Evolutionary conservation across 1,140 invertebrate genomes (phyloP).

Genomic region (Eciton burchellii): DNA sequence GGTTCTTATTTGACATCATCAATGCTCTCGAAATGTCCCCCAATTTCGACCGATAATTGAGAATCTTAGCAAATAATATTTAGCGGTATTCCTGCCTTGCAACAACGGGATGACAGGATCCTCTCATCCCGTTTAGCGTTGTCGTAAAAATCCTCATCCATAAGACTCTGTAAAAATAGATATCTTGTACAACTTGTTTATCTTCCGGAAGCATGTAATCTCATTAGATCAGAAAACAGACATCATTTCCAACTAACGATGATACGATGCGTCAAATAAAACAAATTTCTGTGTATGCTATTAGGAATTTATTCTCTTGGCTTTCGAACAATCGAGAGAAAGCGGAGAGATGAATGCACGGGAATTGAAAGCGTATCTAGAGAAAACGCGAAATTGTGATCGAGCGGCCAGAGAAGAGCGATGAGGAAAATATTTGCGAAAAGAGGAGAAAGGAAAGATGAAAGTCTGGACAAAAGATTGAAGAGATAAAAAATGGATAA

Average conservation of each 20-base stretch:
- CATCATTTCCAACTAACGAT: no score
- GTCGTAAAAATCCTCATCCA: background rate
- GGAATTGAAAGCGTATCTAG: background rate
- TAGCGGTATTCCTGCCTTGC: background rate
- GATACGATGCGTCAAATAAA: background rate
- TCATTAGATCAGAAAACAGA: background rate
- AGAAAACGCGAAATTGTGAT: background rate
- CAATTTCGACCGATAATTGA: background rate
- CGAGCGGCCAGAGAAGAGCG: background rate
- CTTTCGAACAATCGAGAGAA: background rate
- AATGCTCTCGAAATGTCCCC: background rate
- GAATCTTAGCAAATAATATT: background rate
- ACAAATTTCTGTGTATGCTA: background rate
- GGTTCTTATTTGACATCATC: background rate
- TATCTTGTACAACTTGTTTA: background rate
- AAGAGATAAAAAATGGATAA: constrained; percentile 19
- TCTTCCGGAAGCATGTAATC: background rate
- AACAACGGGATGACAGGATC: background rate
- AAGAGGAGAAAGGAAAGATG: background rate
- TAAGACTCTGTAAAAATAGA: no score
- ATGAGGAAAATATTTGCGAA: background rate
- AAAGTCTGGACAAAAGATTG: background rate
- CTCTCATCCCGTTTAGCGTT: background rate
- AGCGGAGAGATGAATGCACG: background rate
- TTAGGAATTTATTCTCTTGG: constrained; percentile 5